Percentiles rank a stretch among this genome's conserved stretches.
Evolutionary conservation across 2,888 invertebrate genomes (phyloP).

Genomic region (Barypeithes pellucidus): DNA sequence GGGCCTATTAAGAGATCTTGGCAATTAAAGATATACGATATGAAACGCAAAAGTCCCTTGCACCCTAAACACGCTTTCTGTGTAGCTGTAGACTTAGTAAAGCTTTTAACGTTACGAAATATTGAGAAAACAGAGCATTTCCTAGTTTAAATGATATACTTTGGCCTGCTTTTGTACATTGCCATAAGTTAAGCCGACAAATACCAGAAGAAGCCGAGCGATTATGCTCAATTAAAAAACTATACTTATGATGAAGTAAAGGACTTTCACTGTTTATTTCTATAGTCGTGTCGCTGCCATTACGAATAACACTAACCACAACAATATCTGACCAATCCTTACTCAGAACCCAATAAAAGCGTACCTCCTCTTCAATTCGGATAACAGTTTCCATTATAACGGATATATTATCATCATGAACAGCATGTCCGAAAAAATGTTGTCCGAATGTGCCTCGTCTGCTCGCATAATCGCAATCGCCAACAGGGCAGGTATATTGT

Average conservation of each 20-base stretch:
- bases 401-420: not conserved
- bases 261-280: not conserved
- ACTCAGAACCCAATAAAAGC: not conserved
- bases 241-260: not conserved
- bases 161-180: no score
- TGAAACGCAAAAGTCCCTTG: no score
- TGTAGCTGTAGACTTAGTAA: no score
- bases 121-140: no score
- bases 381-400: not conserved
- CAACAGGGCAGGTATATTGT: not conserved
- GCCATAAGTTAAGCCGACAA: no score
- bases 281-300: not conserved
- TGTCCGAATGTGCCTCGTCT: not conserved
- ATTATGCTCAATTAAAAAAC: not conserved
- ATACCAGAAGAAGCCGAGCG: no score
- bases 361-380: not conserved
- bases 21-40: no score
- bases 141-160: no score
- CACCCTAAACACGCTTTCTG: no score
- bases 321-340: not conserved
- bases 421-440: not conserved
- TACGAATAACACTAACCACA: no score
- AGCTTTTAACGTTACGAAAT: no score
- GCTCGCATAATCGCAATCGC: not conserved
- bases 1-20: no score